Evolutionary conservation across 2,888 invertebrate species (phyloP), one percentile per base, ranked within the genome.

Genomic region (Petrolisthes cinctipes): DNA sequence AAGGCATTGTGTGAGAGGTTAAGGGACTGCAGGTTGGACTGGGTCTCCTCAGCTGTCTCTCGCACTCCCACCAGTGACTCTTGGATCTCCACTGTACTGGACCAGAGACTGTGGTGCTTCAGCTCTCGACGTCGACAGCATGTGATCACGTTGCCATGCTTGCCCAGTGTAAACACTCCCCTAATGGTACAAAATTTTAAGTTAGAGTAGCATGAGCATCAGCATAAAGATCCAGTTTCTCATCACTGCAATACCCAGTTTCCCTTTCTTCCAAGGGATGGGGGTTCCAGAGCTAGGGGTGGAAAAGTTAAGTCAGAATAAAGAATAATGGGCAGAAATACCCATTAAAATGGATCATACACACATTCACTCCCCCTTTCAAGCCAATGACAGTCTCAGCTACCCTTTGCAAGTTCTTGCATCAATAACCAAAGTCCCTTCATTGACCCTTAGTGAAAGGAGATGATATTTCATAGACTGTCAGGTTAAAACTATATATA

Each of bases 1-100:
- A 99, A 97, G 91, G 96, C 94, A 94, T 99, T 99, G 93, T 98
- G 97, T 0, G 98, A 96, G 66, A 99, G 94, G 93, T 98, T 98
- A 5, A 99, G 94, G 0, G 96, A 94, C 1, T 95, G 94, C 11
- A 97, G 93, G 90, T 95, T 94, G 0, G 96, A 96, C 61, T 78
- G n/a, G 5, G 82, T 83, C 68, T 86, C 86, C 54, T 82, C 84
- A 54, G 76, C 86, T 56, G 81, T 88, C n/a, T 83, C 90, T 54
- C 94, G 5, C 95, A 95, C 92, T 95, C 96, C 81, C 95, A 94
- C 56, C 94, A 89, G 86, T 5, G 90, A 86, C 75, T 91, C 91
- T 73, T 89, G 89, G 37, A 91, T 88, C 80, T 91, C 89, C 17
- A 92, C 75, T 86, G 88, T 73, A 23, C 83, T 82, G 76, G 92